These are phyloP conservation scores for Pipistrellus pygmaeus DNA, from an alignment of 2,797 vertebrate genomes.

Conservation along the genomic window DNA sequence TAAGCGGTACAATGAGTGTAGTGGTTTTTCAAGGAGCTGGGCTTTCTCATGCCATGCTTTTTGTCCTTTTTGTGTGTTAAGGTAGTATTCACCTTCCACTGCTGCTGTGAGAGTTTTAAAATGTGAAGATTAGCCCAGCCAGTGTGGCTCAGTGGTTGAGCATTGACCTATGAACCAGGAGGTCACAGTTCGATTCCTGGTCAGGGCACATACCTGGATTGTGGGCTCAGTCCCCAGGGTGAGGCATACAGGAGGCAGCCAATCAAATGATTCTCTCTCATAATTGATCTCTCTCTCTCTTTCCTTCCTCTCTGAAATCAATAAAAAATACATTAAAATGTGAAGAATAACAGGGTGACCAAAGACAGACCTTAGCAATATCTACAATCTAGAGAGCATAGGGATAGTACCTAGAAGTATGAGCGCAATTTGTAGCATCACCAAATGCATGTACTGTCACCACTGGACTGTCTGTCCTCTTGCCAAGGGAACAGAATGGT, in stretches of 20 bases:
- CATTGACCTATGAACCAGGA: not conserved
- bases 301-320: not conserved
- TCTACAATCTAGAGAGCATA: not conserved
- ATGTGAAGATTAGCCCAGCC: not conserved
- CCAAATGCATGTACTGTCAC: not conserved
- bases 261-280: not conserved
- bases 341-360: not conserved
- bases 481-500: not conserved
- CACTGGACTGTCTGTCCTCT: too few species aligned
- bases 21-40: not conserved
- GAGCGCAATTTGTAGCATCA: not conserved
- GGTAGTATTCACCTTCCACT: not conserved
- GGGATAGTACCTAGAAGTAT: not conserved
- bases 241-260: not conserved
- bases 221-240: not conserved
- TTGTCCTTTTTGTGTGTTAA: not conserved
- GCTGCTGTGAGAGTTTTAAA: slow-evolving; percentile 20
- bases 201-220: not conserved
- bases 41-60: not conserved
- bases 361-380: not conserved
- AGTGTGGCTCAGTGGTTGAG: not conserved
- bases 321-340: not conserved
- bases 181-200: not conserved
- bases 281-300: not conserved
- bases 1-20: not conserved